Evolutionary conservation across 2,888 invertebrate species (phyloP).

Genomic region (Salticus scenicus): DNA sequence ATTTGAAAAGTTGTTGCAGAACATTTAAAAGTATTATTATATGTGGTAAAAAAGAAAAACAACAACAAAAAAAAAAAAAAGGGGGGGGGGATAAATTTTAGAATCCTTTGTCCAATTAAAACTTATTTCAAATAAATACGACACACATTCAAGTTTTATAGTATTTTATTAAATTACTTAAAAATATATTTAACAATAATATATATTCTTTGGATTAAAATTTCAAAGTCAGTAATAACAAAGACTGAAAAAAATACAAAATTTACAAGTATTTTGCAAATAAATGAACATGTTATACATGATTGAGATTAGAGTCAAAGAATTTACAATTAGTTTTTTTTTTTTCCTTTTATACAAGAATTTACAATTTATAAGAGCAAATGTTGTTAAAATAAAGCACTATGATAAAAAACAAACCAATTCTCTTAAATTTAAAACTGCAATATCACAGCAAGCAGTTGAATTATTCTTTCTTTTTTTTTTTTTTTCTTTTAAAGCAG

Average conservation of each 20-base stretch:
- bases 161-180: conserved; percentile 5
- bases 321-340: neutral
- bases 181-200: conserved; percentile 8
- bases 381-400: neutral
- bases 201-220: conserved; percentile 1
- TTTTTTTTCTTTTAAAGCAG: too few relatives aligned
- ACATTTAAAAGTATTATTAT: too few relatives aligned
- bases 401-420: neutral
- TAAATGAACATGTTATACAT: neutral
- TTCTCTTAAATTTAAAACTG: neutral
- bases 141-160: neutral
- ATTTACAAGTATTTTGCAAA: neutral
- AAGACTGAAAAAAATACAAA: neutral
- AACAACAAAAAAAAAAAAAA: too few relatives aligned
- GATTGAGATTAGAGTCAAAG: neutral
- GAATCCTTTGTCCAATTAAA: too few relatives aligned
- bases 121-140: too few relatives aligned
- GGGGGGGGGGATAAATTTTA: too few relatives aligned
- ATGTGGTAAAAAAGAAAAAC: too few relatives aligned
- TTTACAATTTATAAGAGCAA: neutral
- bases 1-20: too few relatives aligned
- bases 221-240: neutral
- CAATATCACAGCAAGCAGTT: neutral
- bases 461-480: too few relatives aligned
- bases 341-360: neutral